Conservation (phyloP, 2,797 vertebrate genomes). For the Melopsittacus undulatus region DNA sequence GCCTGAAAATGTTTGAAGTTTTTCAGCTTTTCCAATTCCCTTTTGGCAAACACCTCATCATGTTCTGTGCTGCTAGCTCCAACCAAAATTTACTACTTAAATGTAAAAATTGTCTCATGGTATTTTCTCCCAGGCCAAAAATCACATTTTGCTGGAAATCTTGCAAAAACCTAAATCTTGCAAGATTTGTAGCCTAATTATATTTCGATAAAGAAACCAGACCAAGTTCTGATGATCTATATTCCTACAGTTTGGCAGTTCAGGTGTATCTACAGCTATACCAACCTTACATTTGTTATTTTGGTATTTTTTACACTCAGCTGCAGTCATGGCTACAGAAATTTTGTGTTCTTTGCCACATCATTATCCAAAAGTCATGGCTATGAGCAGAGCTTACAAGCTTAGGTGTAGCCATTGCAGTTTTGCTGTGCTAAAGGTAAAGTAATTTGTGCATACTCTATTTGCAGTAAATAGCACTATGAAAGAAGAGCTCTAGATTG, state of each 20-base stretch:
- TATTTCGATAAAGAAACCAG: neutral
- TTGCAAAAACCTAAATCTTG: neutral
- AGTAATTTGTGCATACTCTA: neutral
- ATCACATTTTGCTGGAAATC: neutral
- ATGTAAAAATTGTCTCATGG: neutral
- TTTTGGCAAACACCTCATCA: neutral
- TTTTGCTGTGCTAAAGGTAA: neutral
- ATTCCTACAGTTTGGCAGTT: neutral
- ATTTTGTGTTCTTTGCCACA: neutral
- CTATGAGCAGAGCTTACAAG: neutral
- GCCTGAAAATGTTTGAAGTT: neutral
- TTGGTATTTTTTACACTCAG: neutral
- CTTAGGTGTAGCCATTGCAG: neutral
- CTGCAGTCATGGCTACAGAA: neutral
- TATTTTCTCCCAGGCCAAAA: conserved; percentile 15
- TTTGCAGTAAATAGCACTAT: neutral
- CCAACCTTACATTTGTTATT: neutral
- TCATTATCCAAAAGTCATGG: neutral
- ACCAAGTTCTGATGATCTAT: neutral
- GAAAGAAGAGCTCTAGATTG: neutral
- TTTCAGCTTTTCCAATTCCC: neutral
- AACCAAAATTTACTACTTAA: neutral
- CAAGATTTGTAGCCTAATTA: neutral
- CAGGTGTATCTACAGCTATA: neutral
- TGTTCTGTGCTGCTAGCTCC: neutral